Evolutionary conservation across 2,797 vertebrate genomes (phyloP), one percentile per base, ranked within the genome.

Genomic region (Argyrosomus regius): DNA sequence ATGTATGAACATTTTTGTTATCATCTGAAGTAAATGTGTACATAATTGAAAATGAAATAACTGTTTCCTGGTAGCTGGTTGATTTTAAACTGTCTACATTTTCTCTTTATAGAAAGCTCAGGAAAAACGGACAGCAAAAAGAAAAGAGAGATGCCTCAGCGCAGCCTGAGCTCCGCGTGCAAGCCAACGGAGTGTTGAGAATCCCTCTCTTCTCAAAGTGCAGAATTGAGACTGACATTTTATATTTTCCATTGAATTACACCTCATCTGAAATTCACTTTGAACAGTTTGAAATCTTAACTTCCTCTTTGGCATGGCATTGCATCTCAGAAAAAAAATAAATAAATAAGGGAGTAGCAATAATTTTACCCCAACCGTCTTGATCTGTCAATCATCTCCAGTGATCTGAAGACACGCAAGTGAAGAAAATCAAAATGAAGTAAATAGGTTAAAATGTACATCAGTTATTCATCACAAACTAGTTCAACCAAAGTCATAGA

Each of bases 361-460:
- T 92, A 81, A 89, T 82, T 89, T 88, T 86, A 74, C 60, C 75
- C 74, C 41, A 60, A 62, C 82, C 69, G 87, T 91, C 89, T 92
- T 92, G 89, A 93, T 92, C 85, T 91, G 89, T 91, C 92, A 89
- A 90, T 94, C 91, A 84, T 43, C 63, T 31, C 24, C 50, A 14
- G 49, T 77, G 88, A 91, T 92, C 90, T 92, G 74, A 91, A 77
- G 85, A 78, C 31, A 31, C 85, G 20, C 50, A 39, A 82, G 77
- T 88, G 83, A 83, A 81, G 82, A 71, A 84, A 85, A 92, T 93
- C 87, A 87, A 91, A 93, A 89, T 91, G 90, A 94, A 92, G 90
- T 92, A 94, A 95, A 95, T 93, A 93, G 93, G 93, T 91, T 95
- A 91, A 95, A 94, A 90, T 92, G 90, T 88, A 91, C 94, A 95